Conservation (phyloP, 2,797 vertebrate species). For the Molossus alvarezi region DNA sequence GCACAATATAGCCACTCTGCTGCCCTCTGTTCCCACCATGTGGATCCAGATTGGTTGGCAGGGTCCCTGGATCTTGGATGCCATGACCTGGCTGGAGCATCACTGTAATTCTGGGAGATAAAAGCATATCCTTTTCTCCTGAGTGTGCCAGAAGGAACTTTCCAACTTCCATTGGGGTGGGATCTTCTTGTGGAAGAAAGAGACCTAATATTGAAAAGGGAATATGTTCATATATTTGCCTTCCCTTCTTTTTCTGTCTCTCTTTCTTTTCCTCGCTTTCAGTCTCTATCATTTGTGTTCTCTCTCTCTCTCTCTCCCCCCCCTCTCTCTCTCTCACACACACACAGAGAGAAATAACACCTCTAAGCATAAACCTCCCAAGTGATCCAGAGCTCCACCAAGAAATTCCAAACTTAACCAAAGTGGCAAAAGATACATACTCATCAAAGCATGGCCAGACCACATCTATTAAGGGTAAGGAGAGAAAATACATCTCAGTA, state of each 20-base stretch:
- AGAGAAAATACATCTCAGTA: background rate
- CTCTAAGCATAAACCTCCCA: background rate
- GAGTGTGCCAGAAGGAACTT: background rate
- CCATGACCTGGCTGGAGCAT: background rate
- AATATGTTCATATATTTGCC: no score
- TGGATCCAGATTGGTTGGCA: background rate
- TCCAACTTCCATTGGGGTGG: background rate
- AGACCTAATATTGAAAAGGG: background rate
- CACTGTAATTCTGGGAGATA: background rate
- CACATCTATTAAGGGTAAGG: background rate
- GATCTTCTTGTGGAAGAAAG: background rate
- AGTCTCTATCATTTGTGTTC: no score
- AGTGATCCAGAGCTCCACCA: background rate
- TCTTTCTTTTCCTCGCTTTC: background rate
- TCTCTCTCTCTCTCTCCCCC: background rate
- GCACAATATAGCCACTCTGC: accelerated
- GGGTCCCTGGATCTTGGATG: background rate
- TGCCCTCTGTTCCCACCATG: no score
- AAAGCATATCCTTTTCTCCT: background rate
- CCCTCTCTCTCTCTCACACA: background rate
- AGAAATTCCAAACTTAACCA: background rate
- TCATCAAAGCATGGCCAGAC: accelerated
- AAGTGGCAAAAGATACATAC: background rate
- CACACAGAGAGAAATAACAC: no score
- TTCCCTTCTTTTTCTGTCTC: background rate